Evolutionary conservation across 2,797 vertebrate species (phyloP), one percentile per base, ranked within the genome.

Genomic region (Micrastur ruficollis): DNA sequence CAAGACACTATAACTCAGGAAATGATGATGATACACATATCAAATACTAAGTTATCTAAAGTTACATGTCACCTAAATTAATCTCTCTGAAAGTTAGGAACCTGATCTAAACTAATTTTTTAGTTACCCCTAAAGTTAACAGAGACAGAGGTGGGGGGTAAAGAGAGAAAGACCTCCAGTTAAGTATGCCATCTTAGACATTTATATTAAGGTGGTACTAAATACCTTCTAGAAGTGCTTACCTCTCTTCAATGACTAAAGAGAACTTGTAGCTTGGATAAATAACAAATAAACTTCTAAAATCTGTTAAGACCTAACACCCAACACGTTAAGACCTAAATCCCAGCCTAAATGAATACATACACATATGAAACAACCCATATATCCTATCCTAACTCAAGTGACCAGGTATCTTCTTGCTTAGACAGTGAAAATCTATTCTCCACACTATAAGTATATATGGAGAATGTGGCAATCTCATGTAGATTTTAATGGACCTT

Each of bases 131-230:
- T 42, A 15, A 91, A 84, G 32, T 27, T 72, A 90, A 90, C n/a
- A 36, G 12, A 56, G 5, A 85, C 11, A 17, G 6, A 3, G 11
- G 22, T 2, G 14, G 3, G 3, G 12, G 1, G 4, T 4, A 73
- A 22, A 42, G 17, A 85, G 34, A 56, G 18, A 44, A 52, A 81
- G 26, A 58, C 7, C 7, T 68, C 11, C 10, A 11, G 27, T 12
- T 13, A 67, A 65, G 21, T 32, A 59, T 9, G 16, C 21, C 62
- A 9, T 26, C 40, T 44, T 29, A 84, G 19, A 52, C 32, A 21
- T 38, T 74, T 66, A 15, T 42, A 13, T 68, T 74, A 29, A 81
- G 19, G 11, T 53, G 22, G 18, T 40, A 32, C 36, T 63, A 71
- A 59, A 26, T 40, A 49, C 31, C 31, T 85, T 70, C 79, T 82